Conservation (phyloP, 1,140 invertebrate genomes). For the Atta cephalotes region DNA sequence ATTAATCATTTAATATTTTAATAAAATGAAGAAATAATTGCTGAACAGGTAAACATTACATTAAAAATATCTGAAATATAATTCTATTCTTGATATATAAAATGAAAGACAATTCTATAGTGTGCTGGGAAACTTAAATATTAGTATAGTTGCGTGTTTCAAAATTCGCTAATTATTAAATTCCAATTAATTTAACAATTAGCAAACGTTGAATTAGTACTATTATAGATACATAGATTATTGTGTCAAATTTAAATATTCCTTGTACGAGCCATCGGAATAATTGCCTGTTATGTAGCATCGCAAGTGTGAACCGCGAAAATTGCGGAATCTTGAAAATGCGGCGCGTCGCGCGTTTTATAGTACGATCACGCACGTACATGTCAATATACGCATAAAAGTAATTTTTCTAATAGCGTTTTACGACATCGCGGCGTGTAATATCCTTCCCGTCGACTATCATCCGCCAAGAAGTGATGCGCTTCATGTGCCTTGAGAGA, state of each 20-base stretch:
- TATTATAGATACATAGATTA: not conserved
- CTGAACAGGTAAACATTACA: not conserved
- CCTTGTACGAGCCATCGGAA: not conserved
- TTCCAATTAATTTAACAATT: not conserved
- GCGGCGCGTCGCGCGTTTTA: not conserved
- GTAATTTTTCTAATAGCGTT: conserved; percentile 35
- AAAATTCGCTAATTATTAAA: too few species aligned
- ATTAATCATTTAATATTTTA: not conserved
- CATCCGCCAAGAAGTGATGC: not conserved
- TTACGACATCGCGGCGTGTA: conserved; percentile 37
- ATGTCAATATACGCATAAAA: conserved; percentile 44
- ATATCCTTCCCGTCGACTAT: conserved; percentile 24
- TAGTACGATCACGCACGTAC: not conserved
- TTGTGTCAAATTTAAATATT: not conserved
- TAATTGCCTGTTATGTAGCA: not conserved
- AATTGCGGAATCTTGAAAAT: conserved; percentile 32
- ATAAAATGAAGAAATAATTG: not conserved
- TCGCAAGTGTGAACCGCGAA: not conserved
- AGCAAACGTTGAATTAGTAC: not conserved
- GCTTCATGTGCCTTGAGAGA: not conserved
- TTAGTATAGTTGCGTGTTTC: too few species aligned
- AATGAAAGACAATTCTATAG: not conserved
- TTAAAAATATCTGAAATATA: not conserved
- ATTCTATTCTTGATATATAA: not conserved
- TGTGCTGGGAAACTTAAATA: not conserved